Evolutionary conservation across 1,140 invertebrate species (phyloP), one percentile per base, ranked within the genome.

Genomic region (Bilobella aurantiaca): DNA sequence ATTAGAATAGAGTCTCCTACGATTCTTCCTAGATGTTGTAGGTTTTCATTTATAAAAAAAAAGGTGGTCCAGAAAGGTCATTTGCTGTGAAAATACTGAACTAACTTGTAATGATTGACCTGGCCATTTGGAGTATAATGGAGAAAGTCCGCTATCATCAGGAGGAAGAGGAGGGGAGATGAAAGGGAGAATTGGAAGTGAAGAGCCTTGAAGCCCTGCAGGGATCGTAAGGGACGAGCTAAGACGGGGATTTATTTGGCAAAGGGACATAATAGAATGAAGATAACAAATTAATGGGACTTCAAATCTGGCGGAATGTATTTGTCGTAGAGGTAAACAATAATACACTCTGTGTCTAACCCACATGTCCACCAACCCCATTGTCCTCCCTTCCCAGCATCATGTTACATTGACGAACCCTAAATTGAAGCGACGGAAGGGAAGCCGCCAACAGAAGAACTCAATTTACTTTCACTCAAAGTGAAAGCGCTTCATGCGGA

Each of bases 391-490:
- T 12, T 18, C 8, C 8, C 34, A 42, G 34, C 8, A 18, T 42
- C 34, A 42, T 42, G 34, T 42, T 42, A 8, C 18, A 42, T 42
- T 42, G 8, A 8, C 34, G 8, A 18, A 18, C 34, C 18, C 34
- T 12, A 42, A 42, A 18, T 42, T 42, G 34, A 42, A 42, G 34
- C 49, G 12, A 53, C 49, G 25, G 23, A 23, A 23, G 49, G 21
- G 49, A 53, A 23, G 25, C 14, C 8, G 12, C 14, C 49, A 14
- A 5, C 3, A 53, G 12, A 53, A 12, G 3, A 23, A 53, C 49
- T 53, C 23, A 53, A 53, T 53, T 53, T 53, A 53, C 49, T 53
- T 53, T 53, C 8, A 8, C 49, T 53, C 8, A 23, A 53, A 53
- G 5, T 14, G 49, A 53, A 53, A 53, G 49, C 25, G 23, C 5